Evolutionary conservation across 2,888 invertebrate species (phyloP).

Genomic region (Rhorus exstirpatorius): DNA sequence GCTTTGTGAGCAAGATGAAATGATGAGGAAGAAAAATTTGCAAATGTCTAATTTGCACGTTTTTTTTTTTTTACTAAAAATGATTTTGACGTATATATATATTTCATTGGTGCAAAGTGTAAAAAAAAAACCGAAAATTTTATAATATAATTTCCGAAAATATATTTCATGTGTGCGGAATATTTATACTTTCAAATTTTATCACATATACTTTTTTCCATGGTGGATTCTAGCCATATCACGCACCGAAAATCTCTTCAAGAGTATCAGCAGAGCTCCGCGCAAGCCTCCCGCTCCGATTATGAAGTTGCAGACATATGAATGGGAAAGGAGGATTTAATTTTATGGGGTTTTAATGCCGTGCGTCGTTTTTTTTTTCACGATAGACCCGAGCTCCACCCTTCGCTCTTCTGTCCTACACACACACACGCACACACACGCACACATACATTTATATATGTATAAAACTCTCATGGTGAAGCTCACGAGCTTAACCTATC

Average conservation of each 20-base stretch:
- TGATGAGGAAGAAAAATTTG: too few relatives aligned
- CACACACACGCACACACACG: neutral
- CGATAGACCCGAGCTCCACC: constrained; percentile 30
- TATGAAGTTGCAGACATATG: constrained; percentile 45
- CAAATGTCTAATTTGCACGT: too few relatives aligned
- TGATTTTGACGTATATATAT: too few relatives aligned
- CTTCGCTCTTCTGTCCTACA: constrained; percentile 22
- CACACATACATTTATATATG: neutral
- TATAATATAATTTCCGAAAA: too few relatives aligned
- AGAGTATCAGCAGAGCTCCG: constrained; percentile 49
- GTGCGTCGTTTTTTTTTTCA: constrained; percentile 50
- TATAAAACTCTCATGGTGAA: constrained; percentile 26
- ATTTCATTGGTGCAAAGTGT: too few relatives aligned
- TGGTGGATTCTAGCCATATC: neutral
- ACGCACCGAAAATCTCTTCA: constrained; percentile 29
- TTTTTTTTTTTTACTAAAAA: too few relatives aligned
- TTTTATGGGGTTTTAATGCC: constrained; percentile 67
- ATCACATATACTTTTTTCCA: constrained; percentile 1
- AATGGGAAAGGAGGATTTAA: constrained; percentile 48
- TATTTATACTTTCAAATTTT: neutral
- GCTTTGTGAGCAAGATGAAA: too few relatives aligned
- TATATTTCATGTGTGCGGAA: neutral
- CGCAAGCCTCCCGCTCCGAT: constrained; percentile 1
- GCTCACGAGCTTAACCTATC: constrained; percentile 23
- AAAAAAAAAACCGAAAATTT: too few relatives aligned